These are phyloP conservation scores for Takifugu rubripes DNA, from an alignment of 2,797 vertebrate species.

Conservation along the genomic window DNA sequence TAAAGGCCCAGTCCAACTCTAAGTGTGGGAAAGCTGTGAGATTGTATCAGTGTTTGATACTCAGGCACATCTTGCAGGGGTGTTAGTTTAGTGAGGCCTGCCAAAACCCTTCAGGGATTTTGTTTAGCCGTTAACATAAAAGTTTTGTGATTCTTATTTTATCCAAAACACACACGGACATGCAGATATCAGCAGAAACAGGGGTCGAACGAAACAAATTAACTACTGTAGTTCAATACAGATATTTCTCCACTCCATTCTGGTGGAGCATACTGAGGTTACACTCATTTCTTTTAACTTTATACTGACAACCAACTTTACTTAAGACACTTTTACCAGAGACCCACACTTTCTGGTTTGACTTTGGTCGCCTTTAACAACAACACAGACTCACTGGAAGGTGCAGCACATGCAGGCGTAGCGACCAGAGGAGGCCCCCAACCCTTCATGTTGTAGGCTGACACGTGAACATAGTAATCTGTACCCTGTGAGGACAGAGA, in stretches of 20 bases:
- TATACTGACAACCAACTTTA: no score
- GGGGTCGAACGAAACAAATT: no score
- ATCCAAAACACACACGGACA: slow-evolving; percentile 11
- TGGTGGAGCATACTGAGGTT: no score
- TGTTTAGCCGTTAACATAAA: slow-evolving; percentile 16
- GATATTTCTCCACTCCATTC: no score
- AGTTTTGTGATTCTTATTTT: slow-evolving; percentile 20
- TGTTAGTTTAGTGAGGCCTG: slow-evolving; percentile 25
- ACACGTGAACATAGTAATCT: slow-evolving; percentile 83
- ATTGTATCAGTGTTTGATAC: slow-evolving; percentile 10
- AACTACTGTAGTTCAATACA: no score
- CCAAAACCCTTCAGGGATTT: slow-evolving; percentile 20
- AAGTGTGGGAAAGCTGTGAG: slow-evolving; percentile 35
- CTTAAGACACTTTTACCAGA: no score
- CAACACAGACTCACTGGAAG: slow-evolving; percentile 82
- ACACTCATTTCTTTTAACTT: no score
- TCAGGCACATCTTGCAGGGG: slow-evolving; percentile 14
- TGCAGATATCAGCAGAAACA: not conserved
- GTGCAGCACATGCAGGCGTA: slow-evolving; percentile 77
- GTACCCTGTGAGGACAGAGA: slow-evolving; percentile 73
- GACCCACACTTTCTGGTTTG: no score
- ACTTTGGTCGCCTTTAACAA: no score
- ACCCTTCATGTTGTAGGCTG: slow-evolving; percentile 93
- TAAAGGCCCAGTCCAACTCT: slow-evolving; percentile 18
- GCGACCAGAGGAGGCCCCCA: slow-evolving; percentile 82